Percentiles rank a stretch among this genome's conserved stretches.
phyloP scores from a whole-genome alignment of 2,888 invertebrate genomes.

The Tipula unca region DNA sequence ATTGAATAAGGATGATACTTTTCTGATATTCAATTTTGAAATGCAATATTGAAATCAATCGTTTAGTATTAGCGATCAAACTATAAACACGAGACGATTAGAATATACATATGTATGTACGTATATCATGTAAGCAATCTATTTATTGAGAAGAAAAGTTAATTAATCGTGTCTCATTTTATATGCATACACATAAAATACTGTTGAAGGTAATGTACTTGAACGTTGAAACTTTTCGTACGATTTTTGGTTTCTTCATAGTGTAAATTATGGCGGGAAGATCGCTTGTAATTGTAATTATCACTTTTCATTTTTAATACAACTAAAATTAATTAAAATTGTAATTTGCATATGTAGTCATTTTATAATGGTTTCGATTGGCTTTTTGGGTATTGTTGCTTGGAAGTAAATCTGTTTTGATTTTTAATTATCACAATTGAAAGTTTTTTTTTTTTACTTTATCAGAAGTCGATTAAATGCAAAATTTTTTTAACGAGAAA shows the following conservation, averaged over 20 bases:
- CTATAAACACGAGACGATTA: not conserved
- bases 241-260: not conserved
- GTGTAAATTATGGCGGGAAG: not conserved
- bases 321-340: not conserved
- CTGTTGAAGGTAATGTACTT: not conserved
- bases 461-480: not conserved
- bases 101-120: too few relatives aligned
- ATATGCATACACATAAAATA: not conserved
- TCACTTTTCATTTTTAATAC: not conserved
- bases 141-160: not conserved
- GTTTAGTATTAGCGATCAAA: not conserved
- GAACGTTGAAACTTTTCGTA: not conserved
- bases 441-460: not conserved
- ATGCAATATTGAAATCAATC: not conserved
- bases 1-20: not conserved
- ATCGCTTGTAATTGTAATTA: not conserved
- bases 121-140: not conserved
- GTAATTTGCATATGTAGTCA: not conserved
- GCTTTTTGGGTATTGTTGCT: not conserved
- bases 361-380: not conserved
- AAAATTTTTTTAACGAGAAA: not conserved
- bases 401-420: not conserved
- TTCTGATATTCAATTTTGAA: not conserved
- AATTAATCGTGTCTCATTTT: not conserved
- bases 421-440: not conserved